Base-by-base conservation (phyloP, 2,888 invertebrate species). In the Stenurella melanura region DNA sequence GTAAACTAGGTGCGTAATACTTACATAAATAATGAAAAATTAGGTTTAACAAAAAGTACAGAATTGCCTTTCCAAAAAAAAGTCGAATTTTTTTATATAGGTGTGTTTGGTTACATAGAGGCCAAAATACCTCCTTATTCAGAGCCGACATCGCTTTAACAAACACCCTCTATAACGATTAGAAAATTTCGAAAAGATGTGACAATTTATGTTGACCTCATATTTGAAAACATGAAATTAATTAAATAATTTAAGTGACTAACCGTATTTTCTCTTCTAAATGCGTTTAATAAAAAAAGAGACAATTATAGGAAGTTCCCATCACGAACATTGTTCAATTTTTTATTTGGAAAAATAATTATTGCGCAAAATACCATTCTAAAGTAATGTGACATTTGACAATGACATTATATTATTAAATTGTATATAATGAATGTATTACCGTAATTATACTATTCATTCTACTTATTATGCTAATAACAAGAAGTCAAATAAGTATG, bases 401-500 rank as follows among this genome's bases (percentile, higher is more conserved):
- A 50, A 50, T 50, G 15, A 42, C 4, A n/a, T 15, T 42, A 42
- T 12, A 42, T 50, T 50, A 17, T 50, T 50, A n/a, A 21, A 30
- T 61, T 26, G n/a, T 7, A 30, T 11, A 61, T n/a, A 61, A n/a
- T 21, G n/a, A 30, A 61, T 26, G 12, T 30, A 61, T 61, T 61
- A 12, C 26, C 3, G 50, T 50, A 50, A 50, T 50, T 50, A 50
- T 6, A 50, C 15, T 50, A n/a, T 17, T 50, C 12, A 50, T n/a
- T n/a, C n/a, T 15, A 7, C 50, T 50, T 50, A 34, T 34, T 34
- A 50, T 50, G 50, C n/a, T 42, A 42, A 42, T 42, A 3, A 15
- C 3, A 38, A 6, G 15, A 34, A 38, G 63, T 64, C 18, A 42
- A 42, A 9, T 42, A 42, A 34, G 9, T 34, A 34, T 34, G 9